Base-by-base conservation (phyloP, 2,797 vertebrate species). In the Microctenopoma steveboyesi region DNA sequence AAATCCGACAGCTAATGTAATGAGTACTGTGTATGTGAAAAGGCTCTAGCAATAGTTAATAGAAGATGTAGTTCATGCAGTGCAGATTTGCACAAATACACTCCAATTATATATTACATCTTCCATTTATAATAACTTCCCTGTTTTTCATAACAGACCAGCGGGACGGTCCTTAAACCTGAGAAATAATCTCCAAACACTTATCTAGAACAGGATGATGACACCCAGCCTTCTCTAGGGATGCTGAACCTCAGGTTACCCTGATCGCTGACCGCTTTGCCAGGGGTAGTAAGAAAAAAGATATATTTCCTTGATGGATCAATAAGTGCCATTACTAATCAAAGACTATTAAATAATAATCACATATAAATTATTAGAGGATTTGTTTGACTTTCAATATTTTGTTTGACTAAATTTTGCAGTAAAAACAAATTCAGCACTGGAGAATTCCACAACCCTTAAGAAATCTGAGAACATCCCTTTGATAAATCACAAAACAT, bases 191-290 rank as follows among this genome's bases (percentile, higher is more conserved):
- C 15, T 48, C 10, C 22, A 22, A 39, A 7, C 53, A 58, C n/a
- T 48, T 37, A 13, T 66, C 56, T 28, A 46, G 11, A 67, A 54
- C 13, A 30, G 56, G 59, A 63, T 51, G 52, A 81, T 75, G 25
- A 81, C 78, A 72, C 55, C 37, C 52, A 37, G 12, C 27, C 59
- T 63, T 60, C 58, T 67, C 37, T 14, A n/a, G 35, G 22, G 55
- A 30, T 63, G 65, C 45, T 78, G 77, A 63, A 63, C 65, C 58
- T 66, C 40, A 7, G 56, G 64, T 78, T 65, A 59, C 69, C 81
- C 75, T 72, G 70, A 79, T 67, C 76, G 74, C 47, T 85, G 76
- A 87, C 73, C 72, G 4, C 35, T 25, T 46, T 43, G 37, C 40
- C n/a, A 11, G 59, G 48, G 42, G 42, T 14, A 37, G 51, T 50